A percentile compares a stretch with the other conserved stretches of the same genome.
Conservation (phyloP, 2,888 invertebrate species). For the Ecliptopera silaceata region DNA sequence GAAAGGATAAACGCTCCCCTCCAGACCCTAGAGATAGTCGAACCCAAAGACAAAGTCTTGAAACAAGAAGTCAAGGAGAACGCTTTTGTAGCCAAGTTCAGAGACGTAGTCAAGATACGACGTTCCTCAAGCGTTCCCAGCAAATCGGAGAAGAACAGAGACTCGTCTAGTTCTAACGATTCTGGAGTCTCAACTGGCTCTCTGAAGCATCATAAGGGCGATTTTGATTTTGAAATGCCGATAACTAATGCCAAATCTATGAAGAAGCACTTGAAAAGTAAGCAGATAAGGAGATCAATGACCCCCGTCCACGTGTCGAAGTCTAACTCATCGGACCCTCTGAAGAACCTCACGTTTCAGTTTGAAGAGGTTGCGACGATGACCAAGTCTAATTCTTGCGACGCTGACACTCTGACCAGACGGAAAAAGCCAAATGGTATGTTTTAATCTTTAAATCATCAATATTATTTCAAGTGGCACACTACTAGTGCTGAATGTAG, state of each 20-base stretch:
- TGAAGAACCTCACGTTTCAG: constrained; percentile 85
- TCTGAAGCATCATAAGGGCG: constrained; percentile 83
- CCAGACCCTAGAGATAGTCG: constrained; percentile 50
- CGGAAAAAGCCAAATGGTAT: constrained; percentile 70
- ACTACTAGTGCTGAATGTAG: too few relatives aligned
- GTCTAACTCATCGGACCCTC: constrained; percentile 85
- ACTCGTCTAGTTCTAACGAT: constrained; percentile 88
- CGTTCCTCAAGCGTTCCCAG: constrained; percentile 87
- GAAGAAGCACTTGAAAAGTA: constrained; percentile 71
- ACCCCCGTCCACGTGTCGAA: constrained; percentile 82
- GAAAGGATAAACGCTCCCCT: constrained; percentile 63
- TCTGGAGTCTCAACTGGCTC: constrained; percentile 88
- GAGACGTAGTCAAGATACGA: constrained; percentile 84
- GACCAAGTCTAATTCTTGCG: constrained; percentile 85
- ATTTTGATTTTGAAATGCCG: constrained; percentile 85
- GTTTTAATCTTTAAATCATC: too few relatives aligned
- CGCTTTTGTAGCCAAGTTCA: constrained; percentile 70
- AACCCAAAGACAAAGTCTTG: constrained; percentile 59
- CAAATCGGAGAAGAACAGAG: constrained; percentile 86
- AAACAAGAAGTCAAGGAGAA: constrained; percentile 77
- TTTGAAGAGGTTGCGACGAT: constrained; percentile 84
- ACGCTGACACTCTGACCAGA: constrained; percentile 84
- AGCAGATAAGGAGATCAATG: constrained; percentile 70
- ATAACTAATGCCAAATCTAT: constrained; percentile 75
- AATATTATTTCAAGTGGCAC: too few relatives aligned